A percentile compares a stretch with the other conserved stretches of the same genome.
phyloP scores from a whole-genome alignment of 2,797 vertebrate species.

The Euphonia xanthogaster region DNA sequence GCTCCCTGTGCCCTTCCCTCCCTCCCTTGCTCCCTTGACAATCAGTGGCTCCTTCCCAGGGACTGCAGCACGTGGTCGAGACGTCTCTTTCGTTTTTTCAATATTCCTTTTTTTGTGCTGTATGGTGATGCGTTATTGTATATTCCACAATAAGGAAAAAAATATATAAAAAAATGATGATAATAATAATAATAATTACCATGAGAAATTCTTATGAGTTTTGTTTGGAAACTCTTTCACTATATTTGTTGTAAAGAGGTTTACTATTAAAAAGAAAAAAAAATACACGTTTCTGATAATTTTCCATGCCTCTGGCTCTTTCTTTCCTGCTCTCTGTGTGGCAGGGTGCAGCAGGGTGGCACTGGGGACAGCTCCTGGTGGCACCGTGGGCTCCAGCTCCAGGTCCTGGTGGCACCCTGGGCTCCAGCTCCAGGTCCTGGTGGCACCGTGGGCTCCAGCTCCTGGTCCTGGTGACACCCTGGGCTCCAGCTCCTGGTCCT shows the following conservation, averaged over 20 bases:
- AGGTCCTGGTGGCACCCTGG: too few relatives aligned
- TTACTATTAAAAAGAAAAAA: conserved; percentile 81
- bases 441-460: too few relatives aligned
- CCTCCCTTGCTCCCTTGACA: conserved; percentile 13
- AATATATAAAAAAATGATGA: background rate
- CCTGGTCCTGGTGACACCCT: too few relatives aligned
- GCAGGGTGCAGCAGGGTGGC: background rate
- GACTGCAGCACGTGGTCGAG: conserved; percentile 68
- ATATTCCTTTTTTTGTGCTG: conserved; percentile 73
- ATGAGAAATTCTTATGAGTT: conserved; percentile 75
- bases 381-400: too few relatives aligned
- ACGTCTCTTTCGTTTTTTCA: conserved; percentile 64
- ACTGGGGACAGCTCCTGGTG: background rate
- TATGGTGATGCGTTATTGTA: conserved; percentile 79
- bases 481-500: too few relatives aligned
- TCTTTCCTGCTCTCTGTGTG: background rate
- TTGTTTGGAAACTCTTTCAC: conserved; percentile 81
- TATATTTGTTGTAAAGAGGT: conserved; percentile 85
- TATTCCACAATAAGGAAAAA: conserved; percentile 72
- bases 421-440: too few relatives aligned
- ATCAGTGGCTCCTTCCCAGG: conserved; percentile 63
- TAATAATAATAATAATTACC: conserved; percentile 19
- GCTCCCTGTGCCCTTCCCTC: background rate
- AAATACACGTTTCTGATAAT: conserved; percentile 76
- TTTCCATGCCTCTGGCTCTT: conserved; percentile 57